Evolutionary conservation across 2,888 invertebrate species (phyloP), one percentile per base, ranked within the genome.

Genomic region (Branchipolynoe longqiensis): DNA sequence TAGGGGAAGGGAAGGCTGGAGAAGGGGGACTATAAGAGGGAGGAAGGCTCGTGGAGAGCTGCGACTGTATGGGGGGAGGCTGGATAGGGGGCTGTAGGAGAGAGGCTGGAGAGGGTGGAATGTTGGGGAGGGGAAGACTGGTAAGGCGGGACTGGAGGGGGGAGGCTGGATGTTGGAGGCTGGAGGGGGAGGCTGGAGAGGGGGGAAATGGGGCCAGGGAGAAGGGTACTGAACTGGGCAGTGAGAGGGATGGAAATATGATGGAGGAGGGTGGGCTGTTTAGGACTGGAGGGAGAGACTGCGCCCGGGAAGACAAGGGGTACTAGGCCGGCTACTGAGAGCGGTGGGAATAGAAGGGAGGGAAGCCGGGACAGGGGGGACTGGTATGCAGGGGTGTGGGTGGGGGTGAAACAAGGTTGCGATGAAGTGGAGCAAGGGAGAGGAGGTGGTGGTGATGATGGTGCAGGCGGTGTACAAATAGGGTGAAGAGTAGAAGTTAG

Each of bases 91-190:
- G 62, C 62, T 25, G 31, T n/a, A 12, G 48, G 62, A 31, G 14
- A 2, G 31, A n/a, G n/a, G n/a, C n/a, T n/a, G 62, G 62, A 31
- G 31, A 62, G 62, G 25, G 25, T 22, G n/a, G 56, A 56, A 22
- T 56, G 62, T n/a, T 48, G 48, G 62, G 62, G 14, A 2, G 31
- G 62, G 62, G 25, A 62, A 62, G 62, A 28, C 31, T 22, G 62
- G 62, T 62, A 62, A 62, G 62, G 25, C 31, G 56, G n/a, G 56
- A 56, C 56, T 56, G 62, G 31, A 12, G 56, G 3, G 56, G 28
- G 69, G 69, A 22, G 18, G 69, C 36, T 4, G 38, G n/a, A n/a
- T n/a, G n/a, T n/a, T n/a, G n/a, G n/a, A n/a, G n/a, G n/a, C 48
- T 48, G 8, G 8, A 18, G 48, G 48, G 48, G 48, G 8, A 18